Evolutionary conservation across 2,113 vertebrate genomes (phyloP).

Genomic region (Microcebus tavaratra): DNA sequence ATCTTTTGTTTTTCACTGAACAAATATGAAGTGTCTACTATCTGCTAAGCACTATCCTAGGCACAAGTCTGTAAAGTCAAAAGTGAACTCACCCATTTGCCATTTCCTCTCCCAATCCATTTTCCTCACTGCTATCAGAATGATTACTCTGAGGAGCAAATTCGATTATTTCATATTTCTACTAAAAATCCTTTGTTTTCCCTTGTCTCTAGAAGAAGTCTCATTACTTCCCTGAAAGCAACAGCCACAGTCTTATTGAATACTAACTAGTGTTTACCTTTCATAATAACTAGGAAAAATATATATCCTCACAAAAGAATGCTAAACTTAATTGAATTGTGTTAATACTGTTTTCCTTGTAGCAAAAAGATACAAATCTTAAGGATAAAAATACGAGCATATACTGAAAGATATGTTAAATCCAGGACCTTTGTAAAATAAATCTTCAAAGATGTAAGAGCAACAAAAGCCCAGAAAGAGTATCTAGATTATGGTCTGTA

Average conservation of each 20-base stretch:
- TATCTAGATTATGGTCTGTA: neutral
- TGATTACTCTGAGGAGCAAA: neutral
- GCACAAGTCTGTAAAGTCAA: neutral
- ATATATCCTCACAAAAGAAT: neutral
- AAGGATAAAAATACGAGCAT: neutral
- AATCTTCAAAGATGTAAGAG: neutral
- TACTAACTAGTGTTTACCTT: neutral
- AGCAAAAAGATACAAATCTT: neutral
- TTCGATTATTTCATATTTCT: neutral
- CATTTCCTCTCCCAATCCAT: neutral
- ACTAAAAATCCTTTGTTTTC: neutral
- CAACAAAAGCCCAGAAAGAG: neutral
- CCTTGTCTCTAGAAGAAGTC: neutral
- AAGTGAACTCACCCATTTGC: neutral
- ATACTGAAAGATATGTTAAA: constrained; percentile 11
- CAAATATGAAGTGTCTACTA: neutral
- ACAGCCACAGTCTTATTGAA: neutral
- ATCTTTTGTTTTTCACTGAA: neutral
- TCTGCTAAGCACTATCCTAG: neutral
- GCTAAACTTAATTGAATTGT: neutral
- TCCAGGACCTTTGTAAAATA: neutral
- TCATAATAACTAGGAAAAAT: neutral
- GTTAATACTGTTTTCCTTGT: neutral
- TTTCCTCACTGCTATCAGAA: neutral
- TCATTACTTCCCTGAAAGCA: neutral